Base-by-base conservation (phyloP, 2,113 vertebrate species). In the Leptobrachium ailaonicum region DNA sequence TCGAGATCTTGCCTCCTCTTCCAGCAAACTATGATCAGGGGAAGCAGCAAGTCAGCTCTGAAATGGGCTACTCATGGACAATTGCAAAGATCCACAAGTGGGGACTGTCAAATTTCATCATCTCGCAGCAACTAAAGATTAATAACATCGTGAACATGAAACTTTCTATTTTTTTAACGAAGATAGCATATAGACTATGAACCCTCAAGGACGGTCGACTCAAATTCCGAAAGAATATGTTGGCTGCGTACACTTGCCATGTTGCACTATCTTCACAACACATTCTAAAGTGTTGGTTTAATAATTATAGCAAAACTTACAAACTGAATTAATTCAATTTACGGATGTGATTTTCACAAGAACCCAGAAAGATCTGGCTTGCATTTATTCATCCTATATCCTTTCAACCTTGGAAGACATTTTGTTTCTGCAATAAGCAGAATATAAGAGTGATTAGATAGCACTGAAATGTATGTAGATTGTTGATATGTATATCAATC, bases 381-480 rank as follows among this genome's bases (percentile, higher is more conserved):
- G 58, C 71, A 74, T 73, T 75, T 74, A 53, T 41, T 63, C 71
- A 81, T 81, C 32, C 45, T 73, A 58, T 68, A 73, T 72, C 66
- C 79, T 81, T 81, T 81, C 79, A 81, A 68, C 79, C 71, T 67
- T 50, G 78, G 78, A 80, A 80, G 78, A 73, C 71, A 74, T 80
- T 73, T 80, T 68, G 66, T 81, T 81, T 75, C 79, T 81, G 79
- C 79, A 60, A 32, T 75, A 12, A 75, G 79, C 79, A 75, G 72
- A 81, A 44, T 69, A 50, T 58, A 67, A 81, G 68, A 64, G 79
- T 81, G 71, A 74, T 43, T 81, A 68, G 56, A 62, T n/a, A 81
- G 79, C 79, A 81, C 79, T 81, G 79, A 75, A 75, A 62, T 81
- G 72, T 81, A 81, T 75, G 73, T 81, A 81, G 71, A 81, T 75